These are phyloP conservation scores for Monopis laevigella DNA, from an alignment of 2,888 invertebrate genomes.

Conservation along the genomic window DNA sequence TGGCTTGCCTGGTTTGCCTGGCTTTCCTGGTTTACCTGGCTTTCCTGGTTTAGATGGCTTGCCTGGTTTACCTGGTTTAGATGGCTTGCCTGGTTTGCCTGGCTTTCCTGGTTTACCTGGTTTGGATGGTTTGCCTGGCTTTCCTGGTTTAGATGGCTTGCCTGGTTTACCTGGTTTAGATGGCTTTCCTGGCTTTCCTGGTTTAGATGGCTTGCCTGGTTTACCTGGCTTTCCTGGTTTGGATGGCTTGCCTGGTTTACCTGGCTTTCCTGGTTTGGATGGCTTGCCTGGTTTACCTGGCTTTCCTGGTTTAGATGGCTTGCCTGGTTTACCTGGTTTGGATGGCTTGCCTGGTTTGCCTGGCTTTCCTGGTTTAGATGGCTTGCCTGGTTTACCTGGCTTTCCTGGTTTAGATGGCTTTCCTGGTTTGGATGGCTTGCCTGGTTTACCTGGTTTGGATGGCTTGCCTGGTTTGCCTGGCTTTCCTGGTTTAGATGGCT, in stretches of 20 bases:
- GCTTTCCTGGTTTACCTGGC: conserved; percentile 5
- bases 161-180: conserved; percentile 2
- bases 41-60: conserved; percentile 6
- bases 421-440: conserved; percentile 11
- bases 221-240: conserved; percentile 12
- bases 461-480: conserved; percentile 3
- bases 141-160: neutral
- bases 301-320: conserved; percentile 12
- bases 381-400: conserved; percentile 7
- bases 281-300: conserved; percentile 9
- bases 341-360: neutral
- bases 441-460: conserved; percentile 9
- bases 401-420: conserved; percentile 6
- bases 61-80: conserved; percentile 32
- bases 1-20: conserved; percentile 12
- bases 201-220: conserved; percentile 8
- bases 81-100: conserved; percentile 35
- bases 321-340: conserved; percentile 5
- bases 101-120: conserved; percentile 32
- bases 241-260: neutral
- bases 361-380: conserved; percentile 3
- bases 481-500: conserved; percentile 12
- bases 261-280: conserved; percentile 11
- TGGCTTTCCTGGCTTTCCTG: conserved; percentile 5
- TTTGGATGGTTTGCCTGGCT: conserved; percentile 24